These are phyloP conservation scores for Ptychoptera contaminata DNA, from an alignment of 2,888 invertebrate genomes.

Conservation along the genomic window DNA sequence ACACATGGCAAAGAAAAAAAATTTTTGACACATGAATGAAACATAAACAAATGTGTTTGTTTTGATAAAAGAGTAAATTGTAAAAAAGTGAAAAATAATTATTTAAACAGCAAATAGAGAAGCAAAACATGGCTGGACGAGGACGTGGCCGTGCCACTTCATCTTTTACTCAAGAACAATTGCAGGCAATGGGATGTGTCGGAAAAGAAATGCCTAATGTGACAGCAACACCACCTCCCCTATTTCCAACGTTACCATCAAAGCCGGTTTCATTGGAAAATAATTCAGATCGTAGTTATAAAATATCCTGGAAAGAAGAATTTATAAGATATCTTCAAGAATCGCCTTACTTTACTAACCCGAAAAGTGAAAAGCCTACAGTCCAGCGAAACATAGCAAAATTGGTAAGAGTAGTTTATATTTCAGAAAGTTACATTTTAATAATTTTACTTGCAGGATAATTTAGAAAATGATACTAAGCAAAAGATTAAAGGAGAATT, in stretches of 20 bases:
- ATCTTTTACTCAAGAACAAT: constrained; percentile 27
- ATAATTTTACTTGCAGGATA: constrained; percentile 14
- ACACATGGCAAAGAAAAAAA: too few species aligned
- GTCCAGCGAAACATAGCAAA: constrained; percentile 17
- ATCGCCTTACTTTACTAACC: constrained; percentile 34
- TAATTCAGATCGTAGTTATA: constrained; percentile 47
- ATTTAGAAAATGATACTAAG: constrained; percentile 18
- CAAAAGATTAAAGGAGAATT: constrained; percentile 22
- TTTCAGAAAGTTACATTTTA: neutral
- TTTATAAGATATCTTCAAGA: constrained; percentile 55
- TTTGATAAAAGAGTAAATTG: neutral
- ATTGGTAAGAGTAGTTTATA: constrained; percentile 14
- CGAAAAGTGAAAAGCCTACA: constrained; percentile 10
- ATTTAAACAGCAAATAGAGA: too few species aligned
- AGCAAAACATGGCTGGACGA: constrained; percentile 25
- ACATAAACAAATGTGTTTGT: too few species aligned
- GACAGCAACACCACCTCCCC: constrained; percentile 39
- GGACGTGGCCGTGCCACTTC: constrained; percentile 23
- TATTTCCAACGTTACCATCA: constrained; percentile 41
- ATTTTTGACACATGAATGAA: too few species aligned
- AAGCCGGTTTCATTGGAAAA: constrained; percentile 37
- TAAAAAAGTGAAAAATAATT: neutral
- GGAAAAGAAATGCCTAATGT: constrained; percentile 37
- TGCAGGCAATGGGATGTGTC: constrained; percentile 25
- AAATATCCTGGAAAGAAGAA: constrained; percentile 54